phyloP scores from a whole-genome alignment of 1,140 invertebrate genomes.

The Patella vulgata region DNA sequence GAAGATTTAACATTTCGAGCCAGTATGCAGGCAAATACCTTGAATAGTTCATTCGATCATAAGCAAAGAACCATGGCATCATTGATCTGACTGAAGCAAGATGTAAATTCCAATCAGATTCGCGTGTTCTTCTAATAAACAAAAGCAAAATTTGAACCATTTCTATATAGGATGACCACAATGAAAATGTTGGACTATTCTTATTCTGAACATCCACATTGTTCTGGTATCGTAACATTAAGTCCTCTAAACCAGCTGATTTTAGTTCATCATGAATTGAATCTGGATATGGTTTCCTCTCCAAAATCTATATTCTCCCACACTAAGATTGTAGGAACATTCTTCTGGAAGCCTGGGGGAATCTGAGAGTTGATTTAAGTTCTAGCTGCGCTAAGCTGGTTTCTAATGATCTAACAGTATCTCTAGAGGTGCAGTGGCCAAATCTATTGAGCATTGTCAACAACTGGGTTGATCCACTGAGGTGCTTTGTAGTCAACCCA shows the following conservation, averaged over 20 bases:
- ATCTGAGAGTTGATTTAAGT: too few species aligned
- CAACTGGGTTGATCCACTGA: too few species aligned
- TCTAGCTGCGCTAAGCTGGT: too few species aligned
- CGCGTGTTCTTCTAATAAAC: slow-evolving; percentile 18
- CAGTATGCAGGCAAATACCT: slow-evolving; percentile 16
- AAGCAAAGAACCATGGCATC: slow-evolving; percentile 24
- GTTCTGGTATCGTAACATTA: background rate
- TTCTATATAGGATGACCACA: slow-evolving; percentile 17
- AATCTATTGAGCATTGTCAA: too few species aligned
- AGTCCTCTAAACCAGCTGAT: background rate
- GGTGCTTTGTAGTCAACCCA: too few species aligned
- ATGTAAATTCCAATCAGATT: slow-evolving; percentile 20
- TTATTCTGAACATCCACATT: background rate
- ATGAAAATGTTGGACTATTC: background rate
- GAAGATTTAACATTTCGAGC: slow-evolving; percentile 13
- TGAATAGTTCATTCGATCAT: slow-evolving; percentile 21
- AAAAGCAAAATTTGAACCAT: slow-evolving; percentile 12
- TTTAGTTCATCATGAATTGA: background rate
- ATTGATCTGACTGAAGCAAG: slow-evolving; percentile 4
- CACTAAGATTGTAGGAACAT: too few species aligned
- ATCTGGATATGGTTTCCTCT: too few species aligned
- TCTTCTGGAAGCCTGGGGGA: too few species aligned
- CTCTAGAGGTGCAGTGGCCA: too few species aligned
- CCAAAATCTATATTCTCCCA: too few species aligned
- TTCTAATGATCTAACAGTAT: too few species aligned